Evolutionary conservation across 2,797 vertebrate species (phyloP).

Genomic region (Liasis olivaceus): DNA sequence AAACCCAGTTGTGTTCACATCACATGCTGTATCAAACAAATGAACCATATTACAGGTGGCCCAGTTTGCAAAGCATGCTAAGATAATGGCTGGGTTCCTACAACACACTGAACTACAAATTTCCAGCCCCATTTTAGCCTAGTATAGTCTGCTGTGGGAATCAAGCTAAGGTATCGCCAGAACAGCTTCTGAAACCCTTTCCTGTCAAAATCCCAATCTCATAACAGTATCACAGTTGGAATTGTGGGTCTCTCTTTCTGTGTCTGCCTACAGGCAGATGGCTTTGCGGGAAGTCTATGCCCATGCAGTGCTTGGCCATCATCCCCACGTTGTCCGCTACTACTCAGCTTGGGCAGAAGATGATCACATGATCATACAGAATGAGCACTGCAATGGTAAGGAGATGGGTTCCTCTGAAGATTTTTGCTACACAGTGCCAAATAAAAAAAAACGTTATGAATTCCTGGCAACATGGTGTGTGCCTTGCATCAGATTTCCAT

Average conservation of each 20-base stretch:
- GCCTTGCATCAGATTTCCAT: background rate
- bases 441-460: background rate
- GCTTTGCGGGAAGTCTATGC: slow-evolving; percentile 95
- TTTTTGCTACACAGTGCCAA: background rate
- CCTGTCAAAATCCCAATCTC: background rate
- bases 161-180: background rate
- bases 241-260: background rate
- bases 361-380: slow-evolving; percentile 95
- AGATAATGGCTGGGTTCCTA: too few relatives aligned
- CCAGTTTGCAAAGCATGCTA: too few relatives aligned
- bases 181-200: background rate
- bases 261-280: slow-evolving; percentile 78
- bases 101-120: too few relatives aligned
- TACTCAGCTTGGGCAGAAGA: slow-evolving; percentile 97
- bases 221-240: background rate
- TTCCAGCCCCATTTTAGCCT: background rate
- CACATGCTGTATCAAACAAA: too few relatives aligned
- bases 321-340: slow-evolving; percentile 96
- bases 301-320: slow-evolving; percentile 94
- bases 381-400: slow-evolving; percentile 96
- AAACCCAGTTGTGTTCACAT: too few relatives aligned
- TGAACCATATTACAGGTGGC: too few relatives aligned
- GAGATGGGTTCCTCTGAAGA: rapidly evolving
- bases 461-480: background rate
- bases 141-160: background rate